These are phyloP conservation scores for Pseudorhiza aurosa DNA, from an alignment of 30 jellyfish, hydroid and myxozoan genomes.

Conservation along the genomic window DNA sequence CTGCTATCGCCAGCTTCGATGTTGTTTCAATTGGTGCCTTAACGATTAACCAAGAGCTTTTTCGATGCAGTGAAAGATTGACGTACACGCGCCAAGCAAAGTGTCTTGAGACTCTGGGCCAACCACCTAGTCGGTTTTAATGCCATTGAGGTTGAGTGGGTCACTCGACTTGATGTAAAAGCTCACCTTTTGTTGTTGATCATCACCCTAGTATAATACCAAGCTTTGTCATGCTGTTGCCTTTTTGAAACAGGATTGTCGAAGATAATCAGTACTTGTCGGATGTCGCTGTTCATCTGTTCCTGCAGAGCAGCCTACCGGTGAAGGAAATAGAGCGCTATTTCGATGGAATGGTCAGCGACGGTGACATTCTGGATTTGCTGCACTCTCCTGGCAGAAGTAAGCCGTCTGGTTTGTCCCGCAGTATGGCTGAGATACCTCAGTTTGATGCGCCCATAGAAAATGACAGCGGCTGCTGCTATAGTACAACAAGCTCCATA, in stretches of 20 bases:
- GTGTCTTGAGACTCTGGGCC: too few relatives aligned
- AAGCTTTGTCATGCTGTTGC: neutral
- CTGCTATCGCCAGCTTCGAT: too few relatives aligned
- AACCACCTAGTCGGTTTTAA: too few relatives aligned
- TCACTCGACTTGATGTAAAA: too few relatives aligned
- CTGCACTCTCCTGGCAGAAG: constrained; percentile 70
- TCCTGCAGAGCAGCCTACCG: constrained; percentile 83
- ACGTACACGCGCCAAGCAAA: too few relatives aligned
- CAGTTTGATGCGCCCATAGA: constrained; percentile 68
- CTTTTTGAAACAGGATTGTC: constrained; percentile 63
- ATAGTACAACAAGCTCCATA: constrained; percentile 95
- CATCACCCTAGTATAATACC: too few relatives aligned
- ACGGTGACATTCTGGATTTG: constrained; percentile 80
- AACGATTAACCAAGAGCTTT: too few relatives aligned
- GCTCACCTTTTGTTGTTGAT: too few relatives aligned
- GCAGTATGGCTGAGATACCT: constrained; percentile 77
- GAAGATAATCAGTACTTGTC: constrained; percentile 86
- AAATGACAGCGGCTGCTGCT: constrained; percentile 94
- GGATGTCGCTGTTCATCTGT: constrained; percentile 91
- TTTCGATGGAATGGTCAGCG: constrained; percentile 84
- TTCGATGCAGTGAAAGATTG: too few relatives aligned
- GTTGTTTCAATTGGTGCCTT: too few relatives aligned
- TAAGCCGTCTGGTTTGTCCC: constrained; percentile 68
- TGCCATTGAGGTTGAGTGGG: too few relatives aligned
- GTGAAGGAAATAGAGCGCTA: constrained; percentile 79